Percentiles rank a stretch among this genome's conserved stretches.
phyloP scores from a whole-genome alignment of 2,888 invertebrate species.

The Lepidocyrtinus sp. region DNA sequence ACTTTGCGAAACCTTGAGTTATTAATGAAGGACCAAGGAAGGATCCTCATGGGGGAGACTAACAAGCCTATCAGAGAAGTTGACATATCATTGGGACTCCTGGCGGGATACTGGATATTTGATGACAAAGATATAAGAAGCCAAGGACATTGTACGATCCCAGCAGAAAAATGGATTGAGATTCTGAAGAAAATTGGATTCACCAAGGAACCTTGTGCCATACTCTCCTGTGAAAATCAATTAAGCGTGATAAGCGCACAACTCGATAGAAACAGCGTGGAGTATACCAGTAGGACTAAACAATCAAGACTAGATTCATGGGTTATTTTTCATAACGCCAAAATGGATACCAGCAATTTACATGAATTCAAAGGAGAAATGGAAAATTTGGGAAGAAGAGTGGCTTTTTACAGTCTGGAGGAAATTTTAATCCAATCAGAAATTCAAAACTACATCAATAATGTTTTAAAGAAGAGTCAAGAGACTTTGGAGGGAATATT shows the following conservation, averaged over 20 bases:
- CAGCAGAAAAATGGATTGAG: constrained; percentile 11
- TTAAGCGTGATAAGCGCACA: constrained; percentile 3
- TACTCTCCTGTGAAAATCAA: not conserved
- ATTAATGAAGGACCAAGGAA: constrained; percentile 12
- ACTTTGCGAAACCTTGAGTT: constrained; percentile 6
- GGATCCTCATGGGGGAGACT: constrained; percentile 27
- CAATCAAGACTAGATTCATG: not conserved
- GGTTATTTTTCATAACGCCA: not conserved
- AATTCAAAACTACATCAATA: not conserved
- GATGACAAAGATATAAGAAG: constrained; percentile 22
- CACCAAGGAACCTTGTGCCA: not conserved
- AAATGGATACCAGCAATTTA: no score
- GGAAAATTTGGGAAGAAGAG: no score
- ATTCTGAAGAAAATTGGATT: constrained; percentile 22
- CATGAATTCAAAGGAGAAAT: no score
- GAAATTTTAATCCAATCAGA: not conserved
- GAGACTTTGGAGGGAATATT: constrained; percentile 20
- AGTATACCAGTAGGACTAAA: no score
- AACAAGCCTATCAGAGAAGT: not conserved
- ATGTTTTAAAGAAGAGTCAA: not conserved
- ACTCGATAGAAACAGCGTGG: no score
- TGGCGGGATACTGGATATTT: constrained; percentile 35
- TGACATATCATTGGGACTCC: constrained; percentile 26
- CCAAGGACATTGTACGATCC: constrained; percentile 7
- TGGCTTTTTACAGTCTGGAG: no score